Conservation (phyloP, 30 jellyfish, hydroid and myxozoan genomes). For the Aurelia sp. region DNA sequence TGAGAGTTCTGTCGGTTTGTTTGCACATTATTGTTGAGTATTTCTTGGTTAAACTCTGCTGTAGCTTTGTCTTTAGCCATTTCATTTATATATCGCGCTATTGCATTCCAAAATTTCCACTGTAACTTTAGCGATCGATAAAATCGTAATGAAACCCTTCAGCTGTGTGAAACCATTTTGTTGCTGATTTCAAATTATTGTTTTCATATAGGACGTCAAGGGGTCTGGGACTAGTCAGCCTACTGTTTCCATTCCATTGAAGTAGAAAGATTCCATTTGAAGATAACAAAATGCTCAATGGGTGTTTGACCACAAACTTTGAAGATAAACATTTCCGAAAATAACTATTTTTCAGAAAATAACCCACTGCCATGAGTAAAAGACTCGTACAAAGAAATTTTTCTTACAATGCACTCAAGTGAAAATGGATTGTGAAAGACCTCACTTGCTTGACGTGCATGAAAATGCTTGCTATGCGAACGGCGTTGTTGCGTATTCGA, state of each 20-base stretch:
- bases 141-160: not conserved
- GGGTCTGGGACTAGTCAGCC: conserved; percentile 77
- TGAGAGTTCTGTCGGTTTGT: conserved; percentile 57
- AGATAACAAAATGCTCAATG: no score
- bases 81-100: not conserved
- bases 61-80: conserved; percentile 69
- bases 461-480: no score
- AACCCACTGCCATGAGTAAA: no score
- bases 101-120: conserved; percentile 16
- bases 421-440: no score
- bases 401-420: no score
- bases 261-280: not conserved
- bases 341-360: no score
- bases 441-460: no score
- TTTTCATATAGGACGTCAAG: conserved; percentile 3
- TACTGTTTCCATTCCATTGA: conserved; percentile 68
- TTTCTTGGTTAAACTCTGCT: conserved; percentile 64
- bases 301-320: no score
- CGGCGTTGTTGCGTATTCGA: no score
- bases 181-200: conserved; percentile 42
- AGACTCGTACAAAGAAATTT: no score
- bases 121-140: not conserved
- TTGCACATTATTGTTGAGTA: conserved; percentile 51
- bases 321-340: no score
- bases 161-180: conserved; percentile 21